These are phyloP conservation scores for Napeogenes inachia DNA, from an alignment of 2,888 invertebrate genomes.

Conservation along the genomic window DNA sequence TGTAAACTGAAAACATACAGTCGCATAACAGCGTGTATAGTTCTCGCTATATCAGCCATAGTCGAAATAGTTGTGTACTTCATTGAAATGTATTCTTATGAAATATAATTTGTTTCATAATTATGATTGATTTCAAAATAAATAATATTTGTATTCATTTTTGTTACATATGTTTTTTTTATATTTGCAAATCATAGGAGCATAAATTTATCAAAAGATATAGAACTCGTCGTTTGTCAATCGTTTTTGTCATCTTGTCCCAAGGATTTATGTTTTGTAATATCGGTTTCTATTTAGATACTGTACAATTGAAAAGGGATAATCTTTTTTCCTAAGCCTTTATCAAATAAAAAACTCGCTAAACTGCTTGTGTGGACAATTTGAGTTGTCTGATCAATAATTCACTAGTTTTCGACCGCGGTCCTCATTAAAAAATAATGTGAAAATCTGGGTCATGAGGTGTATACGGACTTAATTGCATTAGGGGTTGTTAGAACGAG, in stretches of 20 bases:
- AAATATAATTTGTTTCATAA: constrained; percentile 5
- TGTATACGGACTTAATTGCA: not conserved
- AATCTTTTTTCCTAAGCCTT: too few relatives aligned
- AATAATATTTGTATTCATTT: too few relatives aligned
- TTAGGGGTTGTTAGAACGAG: constrained; percentile 1
- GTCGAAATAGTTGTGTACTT: constrained; percentile 55
- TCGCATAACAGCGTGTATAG: constrained; percentile 46
- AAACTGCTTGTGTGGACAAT: too few relatives aligned
- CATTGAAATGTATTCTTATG: constrained; percentile 45
- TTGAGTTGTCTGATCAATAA: not conserved
- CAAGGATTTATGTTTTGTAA: too few relatives aligned
- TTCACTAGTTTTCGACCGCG: constrained; percentile 2
- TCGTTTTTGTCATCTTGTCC: too few relatives aligned
- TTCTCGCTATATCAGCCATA: constrained; percentile 47
- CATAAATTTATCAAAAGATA: too few relatives aligned
- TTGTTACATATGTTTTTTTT: constrained; percentile 2
- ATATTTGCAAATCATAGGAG: too few relatives aligned
- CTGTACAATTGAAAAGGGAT: too few relatives aligned
- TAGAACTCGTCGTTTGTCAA: too few relatives aligned
- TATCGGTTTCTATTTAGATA: too few relatives aligned
- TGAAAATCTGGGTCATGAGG: constrained; percentile 3
- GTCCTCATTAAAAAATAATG: not conserved
- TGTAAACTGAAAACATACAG: constrained; percentile 48
- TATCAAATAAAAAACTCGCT: too few relatives aligned
- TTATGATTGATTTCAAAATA: not conserved